These are phyloP conservation scores for Oophaga pumilio DNA, from an alignment of 2,113 vertebrate genomes.

Conservation along the genomic window DNA sequence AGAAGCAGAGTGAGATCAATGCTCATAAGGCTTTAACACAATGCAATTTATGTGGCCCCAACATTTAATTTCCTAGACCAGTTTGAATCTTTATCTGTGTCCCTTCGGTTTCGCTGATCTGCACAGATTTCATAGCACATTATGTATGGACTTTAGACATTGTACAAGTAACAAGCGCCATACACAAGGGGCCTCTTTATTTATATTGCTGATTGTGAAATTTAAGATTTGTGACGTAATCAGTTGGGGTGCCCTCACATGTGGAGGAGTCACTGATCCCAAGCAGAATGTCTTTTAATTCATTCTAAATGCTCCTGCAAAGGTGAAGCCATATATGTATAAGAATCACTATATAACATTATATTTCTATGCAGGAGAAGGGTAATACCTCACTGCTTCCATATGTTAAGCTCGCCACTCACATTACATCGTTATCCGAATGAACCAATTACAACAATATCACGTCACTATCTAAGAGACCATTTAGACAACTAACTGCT, in stretches of 20 bases:
- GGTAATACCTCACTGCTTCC: not conserved
- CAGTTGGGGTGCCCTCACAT: not conserved
- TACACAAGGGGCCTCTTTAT: not conserved
- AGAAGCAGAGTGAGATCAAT: conserved; percentile 3
- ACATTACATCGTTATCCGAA: not conserved
- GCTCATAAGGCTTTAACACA: conserved; percentile 2
- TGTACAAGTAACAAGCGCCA: not conserved
- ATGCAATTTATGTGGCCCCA: conserved; percentile 12
- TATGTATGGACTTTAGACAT: not conserved
- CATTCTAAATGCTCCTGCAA: no score
- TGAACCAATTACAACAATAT: not conserved
- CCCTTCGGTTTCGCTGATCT: not conserved
- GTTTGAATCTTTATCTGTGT: not conserved
- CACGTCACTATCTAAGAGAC: not conserved
- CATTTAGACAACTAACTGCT: no score
- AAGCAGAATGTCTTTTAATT: no score
- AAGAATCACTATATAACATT: not conserved
- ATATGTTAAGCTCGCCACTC: not conserved
- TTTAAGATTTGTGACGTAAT: not conserved
- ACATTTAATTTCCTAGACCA: conserved; percentile 5
- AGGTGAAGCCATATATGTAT: not conserved
- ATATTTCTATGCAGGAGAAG: not conserved
- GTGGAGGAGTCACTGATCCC: not conserved
- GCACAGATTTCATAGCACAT: not conserved
- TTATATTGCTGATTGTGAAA: not conserved